Conservation (phyloP, 2,888 invertebrate species). For the Ceramica pisi region DNA sequence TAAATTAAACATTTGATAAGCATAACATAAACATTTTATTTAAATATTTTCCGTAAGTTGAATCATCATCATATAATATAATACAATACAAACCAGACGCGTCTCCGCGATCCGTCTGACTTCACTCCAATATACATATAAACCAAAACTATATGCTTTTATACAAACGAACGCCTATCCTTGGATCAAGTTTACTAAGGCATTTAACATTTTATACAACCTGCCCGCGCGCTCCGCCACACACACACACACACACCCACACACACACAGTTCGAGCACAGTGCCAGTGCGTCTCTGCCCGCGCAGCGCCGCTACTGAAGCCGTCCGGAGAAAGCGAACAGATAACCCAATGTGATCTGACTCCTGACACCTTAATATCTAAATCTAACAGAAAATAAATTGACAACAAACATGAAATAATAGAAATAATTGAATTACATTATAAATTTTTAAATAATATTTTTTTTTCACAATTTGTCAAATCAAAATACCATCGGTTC, state of each 20-base stretch:
- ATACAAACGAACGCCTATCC: slow-evolving; percentile 63
- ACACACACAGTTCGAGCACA: not conserved
- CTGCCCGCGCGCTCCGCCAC: slow-evolving; percentile 46
- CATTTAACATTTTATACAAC: slow-evolving; percentile 78
- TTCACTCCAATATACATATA: slow-evolving; percentile 77
- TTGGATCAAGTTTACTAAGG: slow-evolving; percentile 69
- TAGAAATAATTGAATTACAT: slow-evolving; percentile 51
- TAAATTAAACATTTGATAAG: slow-evolving; percentile 72
- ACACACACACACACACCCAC: not conserved
- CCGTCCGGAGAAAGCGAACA: slow-evolving; percentile 7
- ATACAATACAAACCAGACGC: slow-evolving; percentile 78
- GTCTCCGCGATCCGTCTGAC: slow-evolving; percentile 44
- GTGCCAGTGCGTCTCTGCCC: not conserved
- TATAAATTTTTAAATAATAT: slow-evolving; percentile 52
- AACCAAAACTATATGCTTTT: slow-evolving; percentile 66
- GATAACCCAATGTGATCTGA: slow-evolving; percentile 2
- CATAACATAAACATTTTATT: slow-evolving; percentile 89
- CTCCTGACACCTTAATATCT: slow-evolving; percentile 33
- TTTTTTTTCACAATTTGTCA: slow-evolving; percentile 50
- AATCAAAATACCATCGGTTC: slow-evolving; percentile 54
- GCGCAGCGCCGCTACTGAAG: not conserved
- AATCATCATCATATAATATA: slow-evolving; percentile 79
- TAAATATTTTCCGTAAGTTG: slow-evolving; percentile 84
- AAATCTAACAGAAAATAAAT: slow-evolving; percentile 50
- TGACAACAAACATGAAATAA: slow-evolving; percentile 46